Base-by-base conservation (phyloP, 2,797 vertebrate species). In the Gallinago nigripennis region DNA sequence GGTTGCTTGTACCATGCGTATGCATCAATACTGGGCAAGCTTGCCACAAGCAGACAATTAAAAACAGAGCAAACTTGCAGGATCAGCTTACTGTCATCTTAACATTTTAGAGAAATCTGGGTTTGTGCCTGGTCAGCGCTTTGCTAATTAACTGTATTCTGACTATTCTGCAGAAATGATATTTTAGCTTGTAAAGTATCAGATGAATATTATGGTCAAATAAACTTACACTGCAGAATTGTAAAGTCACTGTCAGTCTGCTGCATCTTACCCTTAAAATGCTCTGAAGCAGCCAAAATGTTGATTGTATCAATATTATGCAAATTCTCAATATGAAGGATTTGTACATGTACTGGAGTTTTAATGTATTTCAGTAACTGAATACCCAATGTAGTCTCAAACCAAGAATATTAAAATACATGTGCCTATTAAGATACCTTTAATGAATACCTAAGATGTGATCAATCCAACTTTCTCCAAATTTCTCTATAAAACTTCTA, bases 61-160 rank as follows among this genome's bases (percentile, higher is more conserved):
- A 97, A 96, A 96, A 41, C 68, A 53, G 12, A 81, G 56, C 28
- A 76, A 96, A 97, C 37, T 65, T 97, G 94, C 96, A 96, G 63
- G 63, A 92, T 97, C 95, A 97, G 97, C 96, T 95, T 92, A 75
- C 88, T 97, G 86, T 93, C 95, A 94, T 70, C 79, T 77, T 77
- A 89, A 89, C 72, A 45, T 94, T 82, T 90, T 33, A 79, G 78
- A 86, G 82, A 73, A 87, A 81, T 85, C 72, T 95, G 87, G 60
- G 83, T 90, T 96, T 96, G 60, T 92, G 89, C 91, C 53, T 95
- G 66, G 56, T 97, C 95, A 97, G 97, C 94, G 1, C 60, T 96
- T 93, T 94, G 90, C 88, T 97, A 97, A 97, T 97, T 97, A 97
- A 96, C 86, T 94, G 23, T 19, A 53, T 90, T 97, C 93, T 95